Conservation (phyloP, 2,113 vertebrate genomes). For the Hippolais icterina region DNA sequence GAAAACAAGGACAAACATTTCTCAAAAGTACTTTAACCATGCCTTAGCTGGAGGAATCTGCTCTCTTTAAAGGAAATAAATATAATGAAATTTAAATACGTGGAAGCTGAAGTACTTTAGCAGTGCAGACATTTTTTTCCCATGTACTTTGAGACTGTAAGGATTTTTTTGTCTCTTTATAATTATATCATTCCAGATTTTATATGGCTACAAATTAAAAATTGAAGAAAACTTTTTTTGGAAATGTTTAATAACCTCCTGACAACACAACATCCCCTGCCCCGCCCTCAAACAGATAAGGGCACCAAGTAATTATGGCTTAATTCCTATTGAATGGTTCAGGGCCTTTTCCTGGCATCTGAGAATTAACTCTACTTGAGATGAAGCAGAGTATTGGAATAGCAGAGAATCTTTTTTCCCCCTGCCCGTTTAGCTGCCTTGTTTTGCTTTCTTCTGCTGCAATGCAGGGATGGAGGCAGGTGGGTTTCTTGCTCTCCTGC, state of each 20-base stretch:
- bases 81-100: constrained; percentile 11
- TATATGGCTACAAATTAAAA: background rate
- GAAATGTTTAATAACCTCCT: background rate
- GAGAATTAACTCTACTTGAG: background rate
- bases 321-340: background rate
- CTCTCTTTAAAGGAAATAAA: background rate
- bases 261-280: background rate
- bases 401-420: background rate
- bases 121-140: background rate
- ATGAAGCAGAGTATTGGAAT: background rate
- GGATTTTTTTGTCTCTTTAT: background rate
- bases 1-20: background rate
- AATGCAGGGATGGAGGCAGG: background rate
- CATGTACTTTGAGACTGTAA: background rate
- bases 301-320: background rate
- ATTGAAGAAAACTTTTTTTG: background rate
- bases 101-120: background rate
- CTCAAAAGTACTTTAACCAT: background rate
- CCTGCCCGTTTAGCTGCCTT: background rate
- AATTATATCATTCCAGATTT: background rate
- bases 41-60: background rate
- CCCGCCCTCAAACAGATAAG: background rate
- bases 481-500: background rate
- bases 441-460: background rate
- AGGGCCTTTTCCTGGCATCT: background rate